Conservation (phyloP, 2,797 vertebrate species). For the Antennarius maculatus region DNA sequence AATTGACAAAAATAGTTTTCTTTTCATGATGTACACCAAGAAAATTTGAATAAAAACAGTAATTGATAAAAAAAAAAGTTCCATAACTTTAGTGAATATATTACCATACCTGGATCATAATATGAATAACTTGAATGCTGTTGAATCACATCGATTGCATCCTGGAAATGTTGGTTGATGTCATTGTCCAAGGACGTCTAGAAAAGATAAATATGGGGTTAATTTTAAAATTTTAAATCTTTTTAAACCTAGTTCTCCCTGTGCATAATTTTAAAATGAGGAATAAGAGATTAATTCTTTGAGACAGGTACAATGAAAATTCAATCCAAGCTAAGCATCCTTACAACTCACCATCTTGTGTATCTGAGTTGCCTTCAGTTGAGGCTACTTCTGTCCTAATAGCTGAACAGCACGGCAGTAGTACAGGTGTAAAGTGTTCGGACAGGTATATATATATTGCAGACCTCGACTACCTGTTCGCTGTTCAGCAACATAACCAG, state of each 20-base stretch:
- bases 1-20: not conserved
- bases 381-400: slow-evolving; percentile 50
- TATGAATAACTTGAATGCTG: slow-evolving; percentile 85
- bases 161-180: slow-evolving; percentile 91
- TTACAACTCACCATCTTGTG: slow-evolving; percentile 88
- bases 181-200: slow-evolving; percentile 87
- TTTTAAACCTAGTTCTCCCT: not conserved
- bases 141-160: slow-evolving; percentile 94
- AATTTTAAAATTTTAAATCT: too few species aligned
- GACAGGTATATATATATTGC: slow-evolving; percentile 71
- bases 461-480: slow-evolving; percentile 61
- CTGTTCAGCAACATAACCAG: slow-evolving; percentile 43
- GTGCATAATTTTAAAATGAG: not conserved
- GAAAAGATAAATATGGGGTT: not conserved
- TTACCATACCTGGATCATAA: slow-evolving; percentile 81
- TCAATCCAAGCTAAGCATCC: not conserved
- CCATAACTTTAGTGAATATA: not conserved
- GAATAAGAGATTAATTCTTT: not conserved
- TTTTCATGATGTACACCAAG: too few species aligned
- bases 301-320: slow-evolving; percentile 1
- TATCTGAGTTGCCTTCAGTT: slow-evolving; percentile 42
- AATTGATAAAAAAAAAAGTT: not conserved
- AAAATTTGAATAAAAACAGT: too few species aligned
- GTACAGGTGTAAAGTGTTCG: slow-evolving; percentile 45
- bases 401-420: slow-evolving; percentile 10